Evolutionary conservation across 92 coral and sea anemone genomes (phyloP), one percentile per base, ranked within the genome.

Genomic region (Actinostola sp.): DNA sequence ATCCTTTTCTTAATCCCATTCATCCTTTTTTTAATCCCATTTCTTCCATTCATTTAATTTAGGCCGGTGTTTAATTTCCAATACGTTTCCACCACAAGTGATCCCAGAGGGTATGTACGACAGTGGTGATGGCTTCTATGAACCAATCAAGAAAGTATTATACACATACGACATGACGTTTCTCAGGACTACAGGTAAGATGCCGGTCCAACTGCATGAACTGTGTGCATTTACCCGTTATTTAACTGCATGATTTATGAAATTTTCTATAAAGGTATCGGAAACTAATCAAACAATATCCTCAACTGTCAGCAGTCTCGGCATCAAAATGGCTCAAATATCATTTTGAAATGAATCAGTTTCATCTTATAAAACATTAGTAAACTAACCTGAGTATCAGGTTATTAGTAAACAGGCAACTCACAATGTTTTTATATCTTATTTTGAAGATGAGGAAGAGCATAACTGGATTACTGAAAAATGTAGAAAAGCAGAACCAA

Each of bases 91-190:
- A 16, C 89, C 89, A 30, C 79, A 17, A 49, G 49, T 70, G 66
- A 79, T 83, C 26, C 92, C 96, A 1, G 54, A 55, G 27, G 87
- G 92, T 34, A 90, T 87, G 96, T 90, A 79, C 53, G 96, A 90
- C 52, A 78, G 92, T 33, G 92, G 96, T 3, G 90, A 90, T 50
- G 96, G 96, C 4, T 90, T 79, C 61, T 90, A 90, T 41, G 85
- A 84, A 8, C 90, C 96, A 11, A 38, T 10, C 2, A 79, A 70
- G 41, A 72, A 90, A 43, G 71, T 52, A 6, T 72, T 90, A 17
- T 24, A 26, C 26, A 66, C 75, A 15, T 87, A 90, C 61, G 63
- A 79, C 12, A 71, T 56, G 69, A 56, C 48, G n/a, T 90, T 87
- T 59, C 79, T 87, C 27, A 80, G 92, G 1, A 87, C 79, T 23